These are phyloP conservation scores for Podiceps cristatus DNA, from an alignment of 2,113 vertebrate genomes.

Conservation along the genomic window DNA sequence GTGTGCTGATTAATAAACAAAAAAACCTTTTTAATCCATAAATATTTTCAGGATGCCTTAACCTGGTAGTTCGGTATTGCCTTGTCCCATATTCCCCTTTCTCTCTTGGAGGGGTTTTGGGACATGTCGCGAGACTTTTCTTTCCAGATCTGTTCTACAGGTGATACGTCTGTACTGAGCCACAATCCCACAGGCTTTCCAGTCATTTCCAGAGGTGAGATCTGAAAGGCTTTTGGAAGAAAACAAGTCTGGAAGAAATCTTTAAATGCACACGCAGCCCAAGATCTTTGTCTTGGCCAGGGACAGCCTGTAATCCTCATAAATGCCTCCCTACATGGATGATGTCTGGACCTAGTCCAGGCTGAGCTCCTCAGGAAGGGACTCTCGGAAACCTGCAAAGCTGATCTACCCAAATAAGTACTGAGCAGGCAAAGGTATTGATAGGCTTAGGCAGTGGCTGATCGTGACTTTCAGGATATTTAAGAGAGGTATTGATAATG, in stretches of 20 bases:
- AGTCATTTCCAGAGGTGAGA: background rate
- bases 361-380: background rate
- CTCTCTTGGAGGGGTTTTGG: background rate
- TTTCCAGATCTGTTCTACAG: background rate
- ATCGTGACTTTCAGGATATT: background rate
- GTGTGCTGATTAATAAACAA: conserved; percentile 10
- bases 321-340: background rate
- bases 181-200: background rate
- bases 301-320: background rate
- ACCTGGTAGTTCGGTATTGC: background rate
- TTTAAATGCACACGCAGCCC: background rate
- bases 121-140: background rate
- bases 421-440: background rate
- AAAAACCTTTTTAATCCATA: background rate
- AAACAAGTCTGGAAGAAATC: background rate
- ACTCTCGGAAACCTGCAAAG: background rate
- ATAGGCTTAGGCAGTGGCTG: background rate
- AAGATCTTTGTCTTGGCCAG: background rate
- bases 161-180: background rate
- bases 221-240: background rate
- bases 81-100: background rate
- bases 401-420: background rate
- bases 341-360: background rate
- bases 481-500: background rate
- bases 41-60: background rate